A percentile compares a stretch with the other conserved stretches of the same genome.
phyloP scores from a whole-genome alignment of 2,888 invertebrate species.

The Aethes cnicana region DNA sequence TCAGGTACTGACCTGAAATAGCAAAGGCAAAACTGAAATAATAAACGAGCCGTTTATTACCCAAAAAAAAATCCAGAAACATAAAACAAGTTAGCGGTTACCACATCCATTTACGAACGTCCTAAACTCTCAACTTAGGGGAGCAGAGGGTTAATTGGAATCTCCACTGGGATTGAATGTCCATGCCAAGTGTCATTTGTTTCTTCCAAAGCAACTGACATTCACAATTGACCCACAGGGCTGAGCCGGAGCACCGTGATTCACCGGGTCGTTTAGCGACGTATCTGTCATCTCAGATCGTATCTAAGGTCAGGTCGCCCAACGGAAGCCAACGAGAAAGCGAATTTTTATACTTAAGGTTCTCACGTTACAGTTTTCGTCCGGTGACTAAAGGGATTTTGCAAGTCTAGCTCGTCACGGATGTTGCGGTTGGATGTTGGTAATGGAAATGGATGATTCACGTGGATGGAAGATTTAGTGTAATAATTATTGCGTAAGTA shows the following conservation, averaged over 20 bases:
- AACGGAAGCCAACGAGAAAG: slow-evolving; percentile 77
- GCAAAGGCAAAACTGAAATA: no score
- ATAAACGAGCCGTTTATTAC: slow-evolving; percentile 5
- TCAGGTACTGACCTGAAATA: no score
- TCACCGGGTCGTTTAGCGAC: slow-evolving; percentile 59
- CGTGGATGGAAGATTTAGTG: no score
- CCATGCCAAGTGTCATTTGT: no score
- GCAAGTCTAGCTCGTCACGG: slow-evolving; percentile 30
- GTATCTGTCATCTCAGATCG: slow-evolving; percentile 67
- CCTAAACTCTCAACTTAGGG: no score
- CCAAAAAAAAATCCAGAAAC: slow-evolving; percentile 13
- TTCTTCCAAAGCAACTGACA: no score
- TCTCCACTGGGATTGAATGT: no score
- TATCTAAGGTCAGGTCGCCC: slow-evolving; percentile 59
- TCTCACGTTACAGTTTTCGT: slow-evolving; percentile 64
- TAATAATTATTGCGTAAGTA: no score
- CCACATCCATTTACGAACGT: slow-evolving; percentile 32
- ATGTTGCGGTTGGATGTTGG: slow-evolving; percentile 20
- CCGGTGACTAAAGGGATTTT: slow-evolving; percentile 38
- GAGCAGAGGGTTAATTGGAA: no score
- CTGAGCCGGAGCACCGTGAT: slow-evolving; percentile 46
- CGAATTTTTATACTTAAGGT: slow-evolving; percentile 64
- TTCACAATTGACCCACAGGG: no score
- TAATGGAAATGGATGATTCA: no score
- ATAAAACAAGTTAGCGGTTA: slow-evolving; percentile 12